These are phyloP conservation scores for Ennomos fuscantarius DNA, from an alignment of 2,888 invertebrate species.

Conservation along the genomic window DNA sequence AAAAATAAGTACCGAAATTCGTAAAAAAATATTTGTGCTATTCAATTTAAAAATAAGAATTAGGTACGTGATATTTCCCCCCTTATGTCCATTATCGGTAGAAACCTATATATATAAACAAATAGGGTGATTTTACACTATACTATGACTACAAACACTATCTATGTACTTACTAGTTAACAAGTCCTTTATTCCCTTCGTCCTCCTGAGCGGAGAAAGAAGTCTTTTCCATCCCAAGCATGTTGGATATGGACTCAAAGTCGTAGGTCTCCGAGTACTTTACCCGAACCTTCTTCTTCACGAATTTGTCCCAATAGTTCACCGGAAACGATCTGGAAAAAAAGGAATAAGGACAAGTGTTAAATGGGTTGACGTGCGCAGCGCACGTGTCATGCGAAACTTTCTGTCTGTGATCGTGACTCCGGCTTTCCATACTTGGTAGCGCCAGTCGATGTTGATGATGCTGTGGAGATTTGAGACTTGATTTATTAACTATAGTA, in stretches of 20 bases:
- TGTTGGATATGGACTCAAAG: slow-evolving; percentile 97
- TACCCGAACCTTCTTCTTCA: slow-evolving; percentile 99
- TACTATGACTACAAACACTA: too few species aligned
- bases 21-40: too few species aligned
- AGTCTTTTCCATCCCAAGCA: slow-evolving; percentile 98
- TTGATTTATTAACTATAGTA: background rate
- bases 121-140: too few species aligned
- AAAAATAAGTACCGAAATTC: too few species aligned
- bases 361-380: too few species aligned
- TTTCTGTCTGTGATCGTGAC: slow-evolving; percentile 99
- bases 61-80: too few species aligned
- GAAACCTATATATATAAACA: too few species aligned
- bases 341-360: background rate
- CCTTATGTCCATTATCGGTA: too few species aligned
- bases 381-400: too few species aligned
- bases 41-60: too few species aligned
- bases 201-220: slow-evolving; percentile 94
- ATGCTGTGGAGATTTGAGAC: slow-evolving; percentile 82
- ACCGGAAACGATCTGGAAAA: slow-evolving; percentile 96
- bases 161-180: slow-evolving; percentile 89
- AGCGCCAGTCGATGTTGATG: slow-evolving; percentile 97
- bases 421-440: slow-evolving; percentile 99
- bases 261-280: slow-evolving; percentile 99
- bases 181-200: slow-evolving; percentile 90
- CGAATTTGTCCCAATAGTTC: slow-evolving; percentile 99